Evolutionary conservation across 2,888 invertebrate species (phyloP).

Genomic region (Octonoba sinensis): DNA sequence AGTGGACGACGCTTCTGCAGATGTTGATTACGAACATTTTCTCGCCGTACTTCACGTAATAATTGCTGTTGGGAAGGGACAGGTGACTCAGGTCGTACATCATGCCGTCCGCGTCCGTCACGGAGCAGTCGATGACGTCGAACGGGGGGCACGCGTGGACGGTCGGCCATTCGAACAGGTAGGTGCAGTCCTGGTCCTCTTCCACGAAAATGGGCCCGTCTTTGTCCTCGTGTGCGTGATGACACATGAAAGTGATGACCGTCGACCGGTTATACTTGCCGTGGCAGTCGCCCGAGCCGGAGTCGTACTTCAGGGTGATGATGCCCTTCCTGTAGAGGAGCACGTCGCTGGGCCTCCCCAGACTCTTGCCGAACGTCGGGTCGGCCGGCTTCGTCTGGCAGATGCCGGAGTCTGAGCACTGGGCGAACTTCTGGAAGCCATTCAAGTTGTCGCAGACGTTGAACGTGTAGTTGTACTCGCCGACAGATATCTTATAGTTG

Average conservation of each 20-base stretch:
- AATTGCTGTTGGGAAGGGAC: slow-evolving; percentile 48
- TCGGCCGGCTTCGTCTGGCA: slow-evolving; percentile 58
- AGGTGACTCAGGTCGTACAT: slow-evolving; percentile 50
- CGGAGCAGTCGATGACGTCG: slow-evolving; percentile 50
- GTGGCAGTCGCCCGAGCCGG: slow-evolving; percentile 56
- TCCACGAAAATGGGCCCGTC: slow-evolving; percentile 53
- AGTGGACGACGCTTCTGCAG: slow-evolving; percentile 59
- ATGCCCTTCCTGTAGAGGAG: slow-evolving; percentile 46
- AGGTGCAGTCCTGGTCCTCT: slow-evolving; percentile 62
- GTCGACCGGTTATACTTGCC: slow-evolving; percentile 52
- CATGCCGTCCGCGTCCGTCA: slow-evolving; percentile 24
- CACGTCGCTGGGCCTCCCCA: slow-evolving; percentile 42
- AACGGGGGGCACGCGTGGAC: slow-evolving; percentile 64
- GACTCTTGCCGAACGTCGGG: slow-evolving; percentile 34
- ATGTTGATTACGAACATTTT: slow-evolving; percentile 61
- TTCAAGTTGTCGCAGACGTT: slow-evolving; percentile 64
- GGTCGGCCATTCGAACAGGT: slow-evolving; percentile 65
- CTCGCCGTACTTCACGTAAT: slow-evolving; percentile 42
- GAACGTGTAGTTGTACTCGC: slow-evolving; percentile 45
- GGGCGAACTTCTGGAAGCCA: slow-evolving; percentile 1
- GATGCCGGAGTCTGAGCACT: slow-evolving; percentile 54
- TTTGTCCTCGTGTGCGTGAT: slow-evolving; percentile 48
- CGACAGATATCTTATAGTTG: slow-evolving; percentile 67
- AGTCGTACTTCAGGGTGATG: slow-evolving; percentile 47
- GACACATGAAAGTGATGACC: slow-evolving; percentile 54